Percentiles rank a stretch among this genome's conserved stretches.
These are phyloP conservation scores for Drosophila suboccidentalis DNA, from an alignment of 2,888 invertebrate genomes.

Conservation along the genomic window DNA sequence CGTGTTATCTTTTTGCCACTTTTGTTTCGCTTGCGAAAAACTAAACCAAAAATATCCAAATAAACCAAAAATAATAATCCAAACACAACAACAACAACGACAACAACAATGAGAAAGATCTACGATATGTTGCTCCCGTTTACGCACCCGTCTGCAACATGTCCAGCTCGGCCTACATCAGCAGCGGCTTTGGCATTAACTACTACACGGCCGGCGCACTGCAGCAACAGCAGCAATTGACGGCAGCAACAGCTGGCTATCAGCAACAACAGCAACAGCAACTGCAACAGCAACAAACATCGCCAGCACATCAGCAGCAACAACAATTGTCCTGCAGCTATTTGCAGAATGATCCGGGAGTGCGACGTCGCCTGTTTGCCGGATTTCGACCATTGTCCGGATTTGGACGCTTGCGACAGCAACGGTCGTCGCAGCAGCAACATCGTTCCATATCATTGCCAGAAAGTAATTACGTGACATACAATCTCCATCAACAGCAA, in stretches of 20 bases:
- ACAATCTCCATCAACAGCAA: slow-evolving; percentile 61
- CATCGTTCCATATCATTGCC: slow-evolving; percentile 94
- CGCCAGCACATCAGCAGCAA: slow-evolving; percentile 56
- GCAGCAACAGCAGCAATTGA: slow-evolving; percentile 39
- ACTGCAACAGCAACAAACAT: slow-evolving; percentile 40
- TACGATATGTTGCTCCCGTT: slow-evolving; percentile 61
- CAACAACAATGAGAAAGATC: slow-evolving; percentile 64
- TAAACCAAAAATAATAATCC: slow-evolving; percentile 29
- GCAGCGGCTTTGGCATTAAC: slow-evolving; percentile 82
- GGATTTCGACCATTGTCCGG: slow-evolving; percentile 93
- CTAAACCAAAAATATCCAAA: slow-evolving; percentile 20
- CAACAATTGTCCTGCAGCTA: slow-evolving; percentile 44
- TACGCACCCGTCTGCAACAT: slow-evolving; percentile 74
- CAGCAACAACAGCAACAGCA: slow-evolving; percentile 34
- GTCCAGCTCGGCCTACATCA: slow-evolving; percentile 81
- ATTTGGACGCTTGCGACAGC: slow-evolving; percentile 88
- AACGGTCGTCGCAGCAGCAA: slow-evolving; percentile 91
- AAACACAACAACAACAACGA: slow-evolving; percentile 41
- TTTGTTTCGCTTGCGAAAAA: slow-evolving; percentile 68
- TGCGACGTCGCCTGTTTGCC: slow-evolving; percentile 92
- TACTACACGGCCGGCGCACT: slow-evolving; percentile 73
- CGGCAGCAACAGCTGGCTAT: slow-evolving; percentile 32
- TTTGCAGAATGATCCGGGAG: slow-evolving; percentile 87
- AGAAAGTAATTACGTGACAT: slow-evolving; percentile 89
- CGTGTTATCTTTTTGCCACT: slow-evolving; percentile 71